Percentiles rank a stretch among this genome's conserved stretches.
Conservation (phyloP, 1,140 invertebrate genomes). For the Penaeus vannamei region DNA sequence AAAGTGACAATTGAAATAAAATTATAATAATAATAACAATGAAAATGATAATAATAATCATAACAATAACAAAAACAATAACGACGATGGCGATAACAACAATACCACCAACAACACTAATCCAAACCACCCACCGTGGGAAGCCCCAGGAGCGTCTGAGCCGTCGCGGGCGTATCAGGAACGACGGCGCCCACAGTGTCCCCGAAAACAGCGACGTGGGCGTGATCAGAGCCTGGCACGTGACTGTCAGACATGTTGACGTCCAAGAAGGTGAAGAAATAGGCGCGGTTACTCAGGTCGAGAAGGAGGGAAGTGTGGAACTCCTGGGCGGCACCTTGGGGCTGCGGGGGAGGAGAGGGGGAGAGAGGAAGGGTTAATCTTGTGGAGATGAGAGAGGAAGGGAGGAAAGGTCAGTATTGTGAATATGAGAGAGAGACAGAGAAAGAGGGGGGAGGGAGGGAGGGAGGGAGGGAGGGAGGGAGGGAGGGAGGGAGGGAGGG, state of each 20-base stretch:
- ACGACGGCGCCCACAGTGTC: slow-evolving; percentile 95
- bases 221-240: slow-evolving; percentile 94
- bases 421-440: neutral
- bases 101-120: neutral
- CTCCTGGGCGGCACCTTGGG: slow-evolving; percentile 93
- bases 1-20: too few relatives aligned
- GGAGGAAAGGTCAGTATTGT: neutral
- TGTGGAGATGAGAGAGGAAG: neutral
- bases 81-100: too few relatives aligned
- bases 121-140: slow-evolving; percentile 79
- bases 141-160: slow-evolving; percentile 83
- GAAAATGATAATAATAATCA: too few relatives aligned
- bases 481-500: neutral
- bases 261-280: slow-evolving; percentile 94
- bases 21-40: too few relatives aligned
- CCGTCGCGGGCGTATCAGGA: slow-evolving; percentile 86
- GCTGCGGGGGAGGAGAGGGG: slow-evolving; percentile 72
- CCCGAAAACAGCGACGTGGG: slow-evolving; percentile 89
- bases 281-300: slow-evolving; percentile 92
- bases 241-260: slow-evolving; percentile 91
- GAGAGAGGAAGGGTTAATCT: neutral
- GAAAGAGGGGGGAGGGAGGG: neutral
- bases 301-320: slow-evolving; percentile 92
- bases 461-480: neutral
- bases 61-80: too few relatives aligned